These are phyloP conservation scores for Triplophysa yarkandensis DNA, from an alignment of 2,797 vertebrate genomes.

Conservation along the genomic window DNA sequence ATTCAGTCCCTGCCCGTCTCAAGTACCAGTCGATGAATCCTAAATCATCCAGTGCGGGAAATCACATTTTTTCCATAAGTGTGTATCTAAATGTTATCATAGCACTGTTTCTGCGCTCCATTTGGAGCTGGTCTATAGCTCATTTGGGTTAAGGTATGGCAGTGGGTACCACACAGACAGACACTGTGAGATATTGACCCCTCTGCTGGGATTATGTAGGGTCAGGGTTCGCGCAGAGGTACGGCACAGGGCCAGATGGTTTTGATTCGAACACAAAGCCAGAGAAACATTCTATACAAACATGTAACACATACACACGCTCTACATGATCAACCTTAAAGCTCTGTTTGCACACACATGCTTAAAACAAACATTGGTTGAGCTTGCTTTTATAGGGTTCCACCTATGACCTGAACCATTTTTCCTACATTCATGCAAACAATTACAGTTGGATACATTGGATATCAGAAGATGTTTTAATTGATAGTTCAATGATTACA, in stretches of 20 bases:
- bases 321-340: conserved; percentile 49
- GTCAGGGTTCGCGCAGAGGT: conserved; percentile 66
- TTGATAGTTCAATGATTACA: too few relatives aligned
- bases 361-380: not conserved
- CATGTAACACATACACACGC: conserved; percentile 46
- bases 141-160: conserved; percentile 53
- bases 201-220: conserved; percentile 56
- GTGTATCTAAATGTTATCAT: conserved; percentile 41
- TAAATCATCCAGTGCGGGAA: not conserved
- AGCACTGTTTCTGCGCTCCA: conserved; percentile 40
- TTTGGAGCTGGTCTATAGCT: conserved; percentile 45
- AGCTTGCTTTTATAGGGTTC: not conserved
- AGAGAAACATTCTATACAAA: conserved; percentile 68
- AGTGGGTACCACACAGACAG: conserved; percentile 39
- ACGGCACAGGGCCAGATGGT: conserved; percentile 76
- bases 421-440: not conserved
- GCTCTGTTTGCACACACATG: conserved; percentile 6
- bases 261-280: conserved; percentile 69
- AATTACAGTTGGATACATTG: not conserved
- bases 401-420: not conserved
- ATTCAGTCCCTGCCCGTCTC: not conserved
- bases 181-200: conserved; percentile 51
- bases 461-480: too few relatives aligned
- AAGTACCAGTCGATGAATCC: not conserved
- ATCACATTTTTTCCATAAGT: not conserved